Conservation (phyloP, 2,113 vertebrate species). For the Macquaria australasica region DNA sequence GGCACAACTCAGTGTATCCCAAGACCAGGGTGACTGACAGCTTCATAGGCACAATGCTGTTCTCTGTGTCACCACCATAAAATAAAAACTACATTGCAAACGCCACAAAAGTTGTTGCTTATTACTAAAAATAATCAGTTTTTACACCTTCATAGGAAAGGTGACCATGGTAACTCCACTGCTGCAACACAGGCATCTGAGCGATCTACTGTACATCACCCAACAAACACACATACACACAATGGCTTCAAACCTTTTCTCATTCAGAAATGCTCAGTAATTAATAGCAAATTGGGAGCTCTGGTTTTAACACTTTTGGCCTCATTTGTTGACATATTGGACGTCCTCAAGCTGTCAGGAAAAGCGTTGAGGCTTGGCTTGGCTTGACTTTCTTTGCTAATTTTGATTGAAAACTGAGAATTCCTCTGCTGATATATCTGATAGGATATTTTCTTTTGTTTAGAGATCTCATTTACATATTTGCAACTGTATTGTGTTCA, state of each 20-base stretch:
- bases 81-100: not conserved
- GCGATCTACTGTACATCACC: not conserved
- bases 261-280: not conserved
- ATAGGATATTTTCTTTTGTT: not conserved
- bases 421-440: too few species aligned
- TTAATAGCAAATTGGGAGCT: not conserved
- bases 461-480: not conserved
- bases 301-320: not conserved
- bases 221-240: not conserved
- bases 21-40: not conserved
- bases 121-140: not conserved
- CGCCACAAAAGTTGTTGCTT: not conserved
- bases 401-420: not conserved
- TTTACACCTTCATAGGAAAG: not conserved
- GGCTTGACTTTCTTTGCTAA: not conserved
- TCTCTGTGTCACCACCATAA: not conserved
- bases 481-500: too few species aligned
- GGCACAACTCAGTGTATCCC: not conserved
- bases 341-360: not conserved
- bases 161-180: conserved; percentile 16
- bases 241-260: not conserved
- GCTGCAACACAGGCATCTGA: not conserved
- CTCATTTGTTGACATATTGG: not conserved
- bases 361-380: too few species aligned
- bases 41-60: not conserved